Evolutionary conservation across 2,888 invertebrate genomes (phyloP), one percentile per base, ranked within the genome.

Genomic region (Dasysyrphus albostriatus): DNA sequence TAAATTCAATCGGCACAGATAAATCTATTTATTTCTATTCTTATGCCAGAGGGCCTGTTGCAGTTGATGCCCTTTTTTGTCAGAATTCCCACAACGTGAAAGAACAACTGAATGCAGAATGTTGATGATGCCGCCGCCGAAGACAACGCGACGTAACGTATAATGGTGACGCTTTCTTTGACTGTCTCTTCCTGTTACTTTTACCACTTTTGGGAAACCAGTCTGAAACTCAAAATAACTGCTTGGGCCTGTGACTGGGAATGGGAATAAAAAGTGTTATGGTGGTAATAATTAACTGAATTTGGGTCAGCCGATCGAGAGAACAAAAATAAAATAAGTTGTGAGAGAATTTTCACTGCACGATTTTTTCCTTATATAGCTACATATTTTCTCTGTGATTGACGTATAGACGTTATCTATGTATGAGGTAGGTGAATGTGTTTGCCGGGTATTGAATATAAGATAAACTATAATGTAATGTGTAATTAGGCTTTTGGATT

Each of bases 241-340:
- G 47, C 65, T 69, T 77, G 39, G 42, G 39, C 9, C 4, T 59
- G 8, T 14, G 39, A 24, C 19, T 59, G 37, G 61, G 73, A 85
- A 77, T 69, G 67, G 56, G 73, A 81, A 77, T 69, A 61, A 56
- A 59, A 61, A 69, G 77, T 76, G 54, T 77, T 73, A 85, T 77
- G 84, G 56, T 77, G 76, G 81, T 81, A 73, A 73, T 85, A 81
- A 84, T 84, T 80, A 84, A 77, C 84, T 56, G 73, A 77, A 85
- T 81, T 85, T 85, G 42, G 84, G 84, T 85, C 84, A 85, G 49
- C 59, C 37, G 58, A 80, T 51, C 44, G 72, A 65, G 54, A 76
- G 37, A 73, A 70, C 19, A 16, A 63, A 83, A 79, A 49, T 10
- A 19, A 63, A 58, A 59, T 49, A 58, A 72, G 58, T 72, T 75